Evolutionary conservation across 2,113 vertebrate genomes (phyloP).

Genomic region (Stomatorhinus ivindoensis): DNA sequence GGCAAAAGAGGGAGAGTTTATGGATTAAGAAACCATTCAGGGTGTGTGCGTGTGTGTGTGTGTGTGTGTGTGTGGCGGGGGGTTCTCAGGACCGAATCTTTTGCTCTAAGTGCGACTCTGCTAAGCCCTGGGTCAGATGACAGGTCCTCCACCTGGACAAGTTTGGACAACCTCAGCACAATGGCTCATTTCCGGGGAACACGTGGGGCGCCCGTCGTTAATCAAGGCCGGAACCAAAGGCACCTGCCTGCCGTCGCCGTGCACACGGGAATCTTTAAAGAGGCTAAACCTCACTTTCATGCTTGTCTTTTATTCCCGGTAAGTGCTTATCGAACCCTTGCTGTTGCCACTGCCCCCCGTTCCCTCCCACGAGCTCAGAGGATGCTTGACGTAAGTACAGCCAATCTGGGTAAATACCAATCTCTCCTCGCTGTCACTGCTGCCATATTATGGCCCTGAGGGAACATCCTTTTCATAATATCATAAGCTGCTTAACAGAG

Average conservation of each 20-base stretch:
- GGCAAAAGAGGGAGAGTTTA: conserved; percentile 38
- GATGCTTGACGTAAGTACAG: conserved; percentile 76
- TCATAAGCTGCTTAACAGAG: conserved; percentile 78
- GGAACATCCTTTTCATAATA: conserved; percentile 79
- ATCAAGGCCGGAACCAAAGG: conserved; percentile 70
- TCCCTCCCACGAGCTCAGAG: conserved; percentile 69
- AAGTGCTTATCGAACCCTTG: conserved; percentile 69
- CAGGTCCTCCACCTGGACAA: conserved; percentile 77
- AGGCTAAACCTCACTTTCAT: conserved; percentile 75
- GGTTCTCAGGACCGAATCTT: conserved; percentile 63
- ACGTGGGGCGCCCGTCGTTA: conserved; percentile 58
- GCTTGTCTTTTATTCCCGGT: conserved; percentile 75
- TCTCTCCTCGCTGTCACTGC: conserved; percentile 72
- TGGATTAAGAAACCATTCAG: conserved; percentile 57
- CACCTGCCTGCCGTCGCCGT: conserved; percentile 64
- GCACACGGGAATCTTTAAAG: conserved; percentile 65
- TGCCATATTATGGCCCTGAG: conserved; percentile 75
- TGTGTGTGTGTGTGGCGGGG: background rate
- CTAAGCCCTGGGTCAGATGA: conserved; percentile 68
- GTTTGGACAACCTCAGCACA: conserved; percentile 70
- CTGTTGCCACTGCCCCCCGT: conserved; percentile 67
- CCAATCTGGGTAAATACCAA: conserved; percentile 75
- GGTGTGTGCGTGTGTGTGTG: background rate
- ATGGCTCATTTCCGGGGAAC: conserved; percentile 68
- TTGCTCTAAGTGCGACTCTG: conserved; percentile 55